Percentiles rank a stretch among this genome's conserved stretches.
These are phyloP conservation scores for Lepus timidus DNA, from an alignment of 2,113 vertebrate genomes.

Conservation along the genomic window DNA sequence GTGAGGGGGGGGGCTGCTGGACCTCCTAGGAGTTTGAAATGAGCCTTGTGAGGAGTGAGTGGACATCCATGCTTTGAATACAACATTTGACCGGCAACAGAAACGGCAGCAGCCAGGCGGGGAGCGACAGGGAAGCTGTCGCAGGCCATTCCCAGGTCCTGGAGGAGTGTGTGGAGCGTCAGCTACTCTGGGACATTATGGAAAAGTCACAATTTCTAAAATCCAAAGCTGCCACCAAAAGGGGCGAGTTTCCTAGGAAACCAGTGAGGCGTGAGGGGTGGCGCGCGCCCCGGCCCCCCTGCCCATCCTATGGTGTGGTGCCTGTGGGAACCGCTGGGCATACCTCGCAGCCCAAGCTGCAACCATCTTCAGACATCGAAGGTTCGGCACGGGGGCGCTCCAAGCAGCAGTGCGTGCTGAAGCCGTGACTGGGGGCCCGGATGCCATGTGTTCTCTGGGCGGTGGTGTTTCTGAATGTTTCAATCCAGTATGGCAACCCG, in stretches of 20 bases:
- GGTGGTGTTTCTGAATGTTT: background rate
- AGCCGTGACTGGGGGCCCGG: background rate
- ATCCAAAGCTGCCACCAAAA: background rate
- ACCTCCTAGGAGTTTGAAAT: background rate
- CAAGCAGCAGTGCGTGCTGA: background rate
- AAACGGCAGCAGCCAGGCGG: background rate
- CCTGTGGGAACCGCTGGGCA: no score
- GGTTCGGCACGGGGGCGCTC: background rate
- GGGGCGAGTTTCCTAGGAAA: background rate
- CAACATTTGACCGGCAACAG: conserved; percentile 8
- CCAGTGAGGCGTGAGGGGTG: background rate
- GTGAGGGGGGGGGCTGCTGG: background rate
- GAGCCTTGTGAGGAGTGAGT: background rate
- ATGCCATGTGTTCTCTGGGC: background rate
- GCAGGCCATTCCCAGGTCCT: background rate
- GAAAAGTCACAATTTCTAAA: background rate
- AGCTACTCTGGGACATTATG: background rate
- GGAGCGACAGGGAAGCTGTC: background rate
- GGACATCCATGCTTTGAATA: background rate
- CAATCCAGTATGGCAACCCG: background rate
- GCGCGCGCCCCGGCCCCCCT: no score
- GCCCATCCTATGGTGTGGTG: no score
- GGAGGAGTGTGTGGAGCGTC: background rate
- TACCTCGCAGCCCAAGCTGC: background rate
- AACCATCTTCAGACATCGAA: background rate